Evolutionary conservation across 64 coral and sea anemone species (phyloP).

Genomic region (Stylophora pistillata): DNA sequence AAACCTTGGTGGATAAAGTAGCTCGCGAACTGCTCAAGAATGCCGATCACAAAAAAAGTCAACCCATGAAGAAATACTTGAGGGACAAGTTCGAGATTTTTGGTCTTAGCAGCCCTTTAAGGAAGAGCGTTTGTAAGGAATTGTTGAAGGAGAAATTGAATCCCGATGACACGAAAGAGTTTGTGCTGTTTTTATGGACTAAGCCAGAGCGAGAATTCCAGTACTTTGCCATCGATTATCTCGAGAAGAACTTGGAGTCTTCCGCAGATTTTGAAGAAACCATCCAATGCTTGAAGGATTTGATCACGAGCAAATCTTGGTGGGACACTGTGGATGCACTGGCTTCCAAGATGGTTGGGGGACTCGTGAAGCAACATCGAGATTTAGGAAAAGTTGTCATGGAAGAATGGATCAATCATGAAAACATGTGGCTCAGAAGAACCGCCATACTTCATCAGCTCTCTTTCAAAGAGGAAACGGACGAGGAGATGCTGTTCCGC

Average conservation of each 20-base stretch:
- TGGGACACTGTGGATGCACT: conserved; percentile 92
- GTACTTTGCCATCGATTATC: conserved; percentile 81
- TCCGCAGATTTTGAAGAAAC: conserved; percentile 69
- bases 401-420: conserved; percentile 89
- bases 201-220: conserved; percentile 90
- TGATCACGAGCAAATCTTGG: conserved; percentile 90
- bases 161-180: conserved; percentile 50
- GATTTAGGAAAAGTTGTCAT: conserved; percentile 59
- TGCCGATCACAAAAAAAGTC: conserved; percentile 48
- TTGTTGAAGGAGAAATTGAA: conserved; percentile 47
- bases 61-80: conserved; percentile 84
- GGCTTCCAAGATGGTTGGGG: conserved; percentile 64
- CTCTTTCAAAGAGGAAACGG: conserved; percentile 76
- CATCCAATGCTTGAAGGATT: conserved; percentile 57
- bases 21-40: conserved; percentile 49
- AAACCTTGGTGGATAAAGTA: conserved; percentile 34
- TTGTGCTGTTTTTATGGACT: conserved; percentile 68
- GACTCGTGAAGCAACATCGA: conserved; percentile 66
- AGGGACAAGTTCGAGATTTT: conserved; percentile 86
- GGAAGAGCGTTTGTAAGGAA: conserved; percentile 58
- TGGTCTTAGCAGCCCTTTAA: conserved; percentile 67
- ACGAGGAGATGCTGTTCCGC: conserved; percentile 77
- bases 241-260: conserved; percentile 72
- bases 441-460: conserved; percentile 91
- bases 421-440: conserved; percentile 98